phyloP scores from a whole-genome alignment of 2,888 invertebrate species.

The Polylopha cassiicola region DNA sequence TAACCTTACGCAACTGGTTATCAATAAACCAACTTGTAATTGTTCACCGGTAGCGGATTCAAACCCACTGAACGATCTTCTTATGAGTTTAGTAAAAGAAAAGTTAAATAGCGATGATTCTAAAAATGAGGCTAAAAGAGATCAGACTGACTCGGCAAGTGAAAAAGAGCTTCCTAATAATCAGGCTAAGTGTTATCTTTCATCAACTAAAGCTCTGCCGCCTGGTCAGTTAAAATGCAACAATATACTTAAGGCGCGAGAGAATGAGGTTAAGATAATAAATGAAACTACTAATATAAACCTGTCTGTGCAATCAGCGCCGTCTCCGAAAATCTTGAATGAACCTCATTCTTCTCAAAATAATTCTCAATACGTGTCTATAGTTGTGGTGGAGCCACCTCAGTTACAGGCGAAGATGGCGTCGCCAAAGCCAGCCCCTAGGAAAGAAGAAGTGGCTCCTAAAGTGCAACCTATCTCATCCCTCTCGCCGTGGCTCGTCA shows the following conservation, averaged over 20 bases:
- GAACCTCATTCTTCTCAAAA: constrained; percentile 65
- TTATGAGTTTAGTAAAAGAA: constrained; percentile 72
- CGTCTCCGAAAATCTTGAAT: constrained; percentile 74
- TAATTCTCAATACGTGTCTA: constrained; percentile 71
- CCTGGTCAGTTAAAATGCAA: constrained; percentile 95
- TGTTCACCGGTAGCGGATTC: constrained; percentile 67
- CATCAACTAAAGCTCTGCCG: constrained; percentile 84
- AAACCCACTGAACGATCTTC: constrained; percentile 68
- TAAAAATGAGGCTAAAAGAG: constrained; percentile 79
- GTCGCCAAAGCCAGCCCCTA: constrained; percentile 69
- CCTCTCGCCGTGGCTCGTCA: constrained; percentile 89
- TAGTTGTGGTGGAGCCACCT: constrained; percentile 70
- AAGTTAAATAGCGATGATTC: constrained; percentile 80
- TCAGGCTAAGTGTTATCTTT: constrained; percentile 80
- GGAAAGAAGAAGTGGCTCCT: constrained; percentile 70
- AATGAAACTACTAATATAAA: constrained; percentile 67
- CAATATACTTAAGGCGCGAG: constrained; percentile 90
- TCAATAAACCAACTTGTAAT: constrained; percentile 65
- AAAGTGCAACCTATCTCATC: constrained; percentile 80
- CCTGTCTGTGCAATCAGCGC: constrained; percentile 63
- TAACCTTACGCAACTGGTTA: constrained; percentile 61
- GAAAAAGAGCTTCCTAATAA: constrained; percentile 83
- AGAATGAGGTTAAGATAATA: constrained; percentile 68
- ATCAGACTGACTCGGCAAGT: constrained; percentile 61
- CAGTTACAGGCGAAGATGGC: constrained; percentile 52